Evolutionary conservation across 2,113 vertebrate species (phyloP).

Genomic region (Apodemus speciosus): DNA sequence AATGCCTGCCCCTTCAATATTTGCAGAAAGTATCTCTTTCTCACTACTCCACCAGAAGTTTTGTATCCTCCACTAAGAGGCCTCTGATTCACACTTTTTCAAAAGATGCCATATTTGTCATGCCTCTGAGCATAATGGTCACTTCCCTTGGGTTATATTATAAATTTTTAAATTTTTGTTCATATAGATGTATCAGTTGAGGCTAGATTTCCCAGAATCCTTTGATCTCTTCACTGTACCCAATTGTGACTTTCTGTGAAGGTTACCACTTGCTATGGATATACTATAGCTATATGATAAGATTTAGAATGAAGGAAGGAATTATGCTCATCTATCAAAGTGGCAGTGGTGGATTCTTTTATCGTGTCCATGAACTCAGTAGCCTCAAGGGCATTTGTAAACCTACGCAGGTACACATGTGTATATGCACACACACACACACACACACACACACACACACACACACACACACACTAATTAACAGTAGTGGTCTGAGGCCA

Average conservation of each 20-base stretch:
- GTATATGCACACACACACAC: too few relatives aligned
- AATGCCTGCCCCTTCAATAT: neutral
- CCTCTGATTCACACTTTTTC: neutral
- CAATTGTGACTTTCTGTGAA: neutral
- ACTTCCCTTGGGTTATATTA: neutral
- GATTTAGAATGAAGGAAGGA: neutral
- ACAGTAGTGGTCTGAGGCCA: neutral
- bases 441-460: neutral
- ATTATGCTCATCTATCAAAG: neutral
- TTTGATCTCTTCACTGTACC: neutral
- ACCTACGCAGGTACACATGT: too few relatives aligned
- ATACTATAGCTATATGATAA: neutral
- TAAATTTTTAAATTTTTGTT: neutral
- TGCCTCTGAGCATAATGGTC: rapidly evolving
- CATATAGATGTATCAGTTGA: neutral
- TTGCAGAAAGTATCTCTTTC: neutral
- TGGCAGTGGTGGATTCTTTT: too few relatives aligned
- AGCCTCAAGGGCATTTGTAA: too few relatives aligned
- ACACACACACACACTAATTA: neutral
- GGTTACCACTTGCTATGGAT: neutral
- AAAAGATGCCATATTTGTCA: neutral
- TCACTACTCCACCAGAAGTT: neutral
- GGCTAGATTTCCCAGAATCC: neutral
- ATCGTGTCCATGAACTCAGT: neutral
- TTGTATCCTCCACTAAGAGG: neutral